Conservation (phyloP, 2,797 vertebrate species). For the Enteromius fasciolatus region DNA sequence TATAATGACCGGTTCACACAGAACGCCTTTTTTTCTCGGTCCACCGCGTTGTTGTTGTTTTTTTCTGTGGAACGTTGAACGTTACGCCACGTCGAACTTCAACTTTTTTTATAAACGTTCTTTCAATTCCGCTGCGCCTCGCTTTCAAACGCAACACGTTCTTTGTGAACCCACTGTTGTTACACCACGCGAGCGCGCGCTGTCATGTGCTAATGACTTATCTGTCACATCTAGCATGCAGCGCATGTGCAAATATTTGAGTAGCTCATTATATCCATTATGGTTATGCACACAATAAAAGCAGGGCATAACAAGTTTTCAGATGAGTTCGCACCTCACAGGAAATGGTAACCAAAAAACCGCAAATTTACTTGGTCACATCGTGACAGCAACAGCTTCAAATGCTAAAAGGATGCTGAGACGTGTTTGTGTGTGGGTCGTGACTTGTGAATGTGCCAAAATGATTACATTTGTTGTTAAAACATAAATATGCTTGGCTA, state of each 20-base stretch:
- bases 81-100: neutral
- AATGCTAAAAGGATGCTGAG: neutral
- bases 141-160: slow-evolving; percentile 8
- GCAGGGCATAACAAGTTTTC: neutral
- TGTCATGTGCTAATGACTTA: neutral
- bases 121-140: neutral
- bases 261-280: neutral
- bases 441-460: slow-evolving; percentile 36
- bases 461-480: slow-evolving; percentile 23
- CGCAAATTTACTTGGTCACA: neutral
- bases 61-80: neutral
- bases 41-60: neutral
- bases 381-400: neutral
- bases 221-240: neutral
- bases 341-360: slow-evolving; percentile 21
- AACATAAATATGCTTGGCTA: slow-evolving; percentile 4
- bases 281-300: neutral
- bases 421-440: slow-evolving; percentile 23
- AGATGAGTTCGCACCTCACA: slow-evolving; percentile 3
- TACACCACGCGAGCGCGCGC: neutral
- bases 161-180: neutral
- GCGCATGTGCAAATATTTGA: neutral
- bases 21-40: neutral
- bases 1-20: slow-evolving; percentile 1
- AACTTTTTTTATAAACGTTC: neutral